phyloP scores from a whole-genome alignment of 2,888 invertebrate genomes.

The Gerris lacustris region DNA sequence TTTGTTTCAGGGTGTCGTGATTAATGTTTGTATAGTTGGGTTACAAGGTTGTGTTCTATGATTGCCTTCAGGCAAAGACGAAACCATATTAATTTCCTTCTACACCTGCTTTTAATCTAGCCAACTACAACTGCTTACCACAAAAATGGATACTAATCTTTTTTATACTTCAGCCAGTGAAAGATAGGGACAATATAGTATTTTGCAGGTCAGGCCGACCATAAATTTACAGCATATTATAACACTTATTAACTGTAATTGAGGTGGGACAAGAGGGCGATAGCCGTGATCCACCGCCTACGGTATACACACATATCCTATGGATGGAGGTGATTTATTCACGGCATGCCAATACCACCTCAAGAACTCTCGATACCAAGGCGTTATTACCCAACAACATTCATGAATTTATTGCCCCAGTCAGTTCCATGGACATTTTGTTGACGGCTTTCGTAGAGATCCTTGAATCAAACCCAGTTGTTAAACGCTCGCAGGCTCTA shows the following conservation, averaged over 20 bases:
- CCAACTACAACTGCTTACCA: neutral
- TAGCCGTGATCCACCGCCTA: constrained; percentile 1
- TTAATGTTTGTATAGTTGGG: no score
- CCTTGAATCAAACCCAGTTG: no score
- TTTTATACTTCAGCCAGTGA: no score
- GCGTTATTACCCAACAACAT: neutral
- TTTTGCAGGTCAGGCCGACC: neutral
- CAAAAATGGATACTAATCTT: no score
- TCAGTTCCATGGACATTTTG: neutral
- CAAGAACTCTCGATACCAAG: neutral
- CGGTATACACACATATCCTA: neutral
- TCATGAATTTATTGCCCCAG: neutral
- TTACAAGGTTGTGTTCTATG: neutral
- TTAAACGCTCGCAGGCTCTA: no score
- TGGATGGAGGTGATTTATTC: neutral
- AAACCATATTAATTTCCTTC: neutral
- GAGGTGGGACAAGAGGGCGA: neutral
- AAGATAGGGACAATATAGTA: neutral
- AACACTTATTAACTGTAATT: constrained; percentile 3
- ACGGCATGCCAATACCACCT: neutral
- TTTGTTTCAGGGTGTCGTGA: no score
- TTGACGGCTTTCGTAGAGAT: neutral
- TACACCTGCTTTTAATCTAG: neutral
- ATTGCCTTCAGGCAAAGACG: neutral
- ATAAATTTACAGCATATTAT: neutral